Conservation (phyloP, 2,888 invertebrate genomes). For the Neoitamus cyanurus region DNA sequence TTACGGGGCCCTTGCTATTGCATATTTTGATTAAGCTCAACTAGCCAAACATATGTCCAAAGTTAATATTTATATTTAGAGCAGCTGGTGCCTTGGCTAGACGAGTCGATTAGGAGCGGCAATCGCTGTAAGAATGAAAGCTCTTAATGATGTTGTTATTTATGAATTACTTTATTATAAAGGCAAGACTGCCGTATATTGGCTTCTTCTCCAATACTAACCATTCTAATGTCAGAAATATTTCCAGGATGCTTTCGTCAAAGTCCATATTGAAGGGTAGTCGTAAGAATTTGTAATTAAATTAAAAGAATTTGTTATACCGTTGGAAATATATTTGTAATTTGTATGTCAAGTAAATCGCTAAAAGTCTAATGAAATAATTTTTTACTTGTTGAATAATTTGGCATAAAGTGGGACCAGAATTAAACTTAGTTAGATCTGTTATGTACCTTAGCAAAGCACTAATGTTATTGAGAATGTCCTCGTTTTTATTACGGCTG, state of each 20-base stretch:
- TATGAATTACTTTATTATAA: not conserved
- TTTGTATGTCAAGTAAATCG: not conserved
- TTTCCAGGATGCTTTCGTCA: not conserved
- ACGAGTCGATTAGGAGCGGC: not conserved
- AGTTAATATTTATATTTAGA: not conserved
- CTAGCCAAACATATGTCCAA: not conserved
- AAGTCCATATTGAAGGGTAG: not conserved
- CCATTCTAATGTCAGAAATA: not conserved
- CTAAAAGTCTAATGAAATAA: not conserved
- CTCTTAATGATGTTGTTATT: not conserved
- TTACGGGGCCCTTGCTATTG: not conserved
- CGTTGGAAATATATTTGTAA: not conserved
- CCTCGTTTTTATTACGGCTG: not conserved
- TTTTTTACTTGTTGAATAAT: not conserved
- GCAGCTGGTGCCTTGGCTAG: conserved; percentile 5
- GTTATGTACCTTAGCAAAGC: not conserved
- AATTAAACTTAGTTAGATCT: not conserved
- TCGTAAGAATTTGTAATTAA: not conserved
- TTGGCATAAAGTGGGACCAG: conserved; percentile 5
- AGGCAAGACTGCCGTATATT: not conserved
- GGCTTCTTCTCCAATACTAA: not conserved
- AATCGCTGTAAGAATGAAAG: not conserved
- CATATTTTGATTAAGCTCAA: not conserved
- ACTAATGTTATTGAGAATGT: not conserved
- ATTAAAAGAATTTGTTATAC: not conserved